Evolutionary conservation across 2,113 vertebrate genomes (phyloP), one percentile per base, ranked within the genome.

Genomic region (Ptilorrhoa leucosticta): DNA sequence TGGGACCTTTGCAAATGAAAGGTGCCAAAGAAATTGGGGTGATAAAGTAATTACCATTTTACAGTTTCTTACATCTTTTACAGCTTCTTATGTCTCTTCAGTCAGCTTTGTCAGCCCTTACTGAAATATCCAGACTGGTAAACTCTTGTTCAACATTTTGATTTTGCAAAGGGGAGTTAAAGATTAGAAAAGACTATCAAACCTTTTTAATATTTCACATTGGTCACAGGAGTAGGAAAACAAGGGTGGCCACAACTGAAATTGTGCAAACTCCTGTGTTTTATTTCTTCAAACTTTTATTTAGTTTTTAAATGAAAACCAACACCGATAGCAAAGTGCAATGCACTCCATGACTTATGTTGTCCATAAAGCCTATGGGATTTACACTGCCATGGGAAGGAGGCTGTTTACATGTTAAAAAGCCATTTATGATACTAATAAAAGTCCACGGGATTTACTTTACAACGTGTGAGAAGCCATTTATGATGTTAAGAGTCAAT

Each of bases 401-500:
- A 97, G 35, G 47, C 83, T 69, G 96, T 98, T 98, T 98, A 96
- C 96, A 98, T 97, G 94, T 95, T 97, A 97, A 97, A 87, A 97
- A 96, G 69, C 80, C 92, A 89, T 98, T 97, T 98, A 97, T 94
- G 93, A 76, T 81, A 75, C 89, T 58, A 92, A 96, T 97, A 97
- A 98, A 98, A 98, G 87, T 90, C 89, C 64, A 83, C 17, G 2
- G 87, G 93, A 97, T 97, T 98, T 98, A 96, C 90, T 97, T 98
- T 96, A 96, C 91, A 97, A 87, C 91, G 85, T 91, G 80, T 45
- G 86, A 81, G 83, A 79, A 90, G 37, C 58, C 87, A 76, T 97
- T 97, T 97, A 96, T 96, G 96, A 94, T 97, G 95, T 94, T 97
- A 97, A 96, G 58, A 96, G 90, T 96, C 96, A 95, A 96, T 97